Conservation (phyloP, 2,797 vertebrate species). For the Microctenopoma stevenorrisi region DNA sequence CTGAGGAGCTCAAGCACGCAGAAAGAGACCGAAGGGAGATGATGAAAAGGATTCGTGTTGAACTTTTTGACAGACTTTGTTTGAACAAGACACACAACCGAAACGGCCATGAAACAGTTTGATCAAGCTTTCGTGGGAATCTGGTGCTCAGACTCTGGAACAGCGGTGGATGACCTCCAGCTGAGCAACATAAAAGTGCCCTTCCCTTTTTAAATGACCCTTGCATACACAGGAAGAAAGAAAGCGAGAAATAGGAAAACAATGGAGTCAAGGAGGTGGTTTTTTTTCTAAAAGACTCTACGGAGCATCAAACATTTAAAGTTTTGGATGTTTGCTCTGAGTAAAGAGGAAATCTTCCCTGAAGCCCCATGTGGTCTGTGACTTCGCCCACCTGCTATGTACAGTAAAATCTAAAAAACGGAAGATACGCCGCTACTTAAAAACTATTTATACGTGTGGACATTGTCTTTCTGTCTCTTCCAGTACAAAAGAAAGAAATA, state of each 20-base stretch:
- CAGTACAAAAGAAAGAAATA: slow-evolving; percentile 54
- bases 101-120: slow-evolving; percentile 47
- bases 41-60: slow-evolving; percentile 81
- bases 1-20: slow-evolving; percentile 45
- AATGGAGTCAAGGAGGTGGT: slow-evolving; percentile 34
- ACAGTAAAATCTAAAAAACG: slow-evolving; percentile 66
- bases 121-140: slow-evolving; percentile 44
- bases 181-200: slow-evolving; percentile 45
- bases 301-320: slow-evolving; percentile 52
- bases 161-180: slow-evolving; percentile 46
- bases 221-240: slow-evolving; percentile 46
- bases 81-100: slow-evolving; percentile 78
- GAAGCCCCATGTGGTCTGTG: slow-evolving; percentile 38
- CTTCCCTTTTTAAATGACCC: slow-evolving; percentile 55
- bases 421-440: slow-evolving; percentile 71
- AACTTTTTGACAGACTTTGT: slow-evolving; percentile 72
- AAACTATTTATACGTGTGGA: slow-evolving; percentile 85
- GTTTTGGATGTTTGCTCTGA: slow-evolving; percentile 49
- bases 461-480: slow-evolving; percentile 69
- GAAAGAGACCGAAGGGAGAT: slow-evolving; percentile 83
- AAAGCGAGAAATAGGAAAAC: slow-evolving; percentile 34
- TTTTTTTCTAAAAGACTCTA: slow-evolving; percentile 41
- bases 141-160: slow-evolving; percentile 42
- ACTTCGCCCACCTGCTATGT: slow-evolving; percentile 63
- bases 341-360: slow-evolving; percentile 39